phyloP scores from a whole-genome alignment of 1,140 invertebrate genomes.

The Solenopsis fugax region DNA sequence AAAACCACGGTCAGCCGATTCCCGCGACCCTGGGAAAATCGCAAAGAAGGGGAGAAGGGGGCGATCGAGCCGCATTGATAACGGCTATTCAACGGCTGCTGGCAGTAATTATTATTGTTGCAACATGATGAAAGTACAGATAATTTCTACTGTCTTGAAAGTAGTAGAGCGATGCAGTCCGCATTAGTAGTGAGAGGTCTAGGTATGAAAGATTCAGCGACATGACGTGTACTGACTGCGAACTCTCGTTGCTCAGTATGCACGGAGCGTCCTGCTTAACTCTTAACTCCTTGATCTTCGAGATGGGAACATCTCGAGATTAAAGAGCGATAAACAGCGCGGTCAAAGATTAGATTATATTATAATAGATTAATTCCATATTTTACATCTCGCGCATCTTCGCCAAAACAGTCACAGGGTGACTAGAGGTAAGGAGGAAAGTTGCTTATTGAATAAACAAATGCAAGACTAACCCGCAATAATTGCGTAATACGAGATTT shows the following conservation, averaged over 20 bases:
- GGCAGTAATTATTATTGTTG: slow-evolving; percentile 31
- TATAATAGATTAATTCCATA: neutral
- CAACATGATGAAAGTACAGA: slow-evolving; percentile 40
- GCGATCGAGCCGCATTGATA: slow-evolving; percentile 40
- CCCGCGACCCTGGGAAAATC: slow-evolving; percentile 61
- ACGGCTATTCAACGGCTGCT: slow-evolving; percentile 3
- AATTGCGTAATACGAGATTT: neutral
- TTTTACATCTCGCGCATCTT: neutral
- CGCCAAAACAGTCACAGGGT: neutral
- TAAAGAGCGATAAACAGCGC: slow-evolving; percentile 24
- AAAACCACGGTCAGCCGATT: slow-evolving; percentile 61
- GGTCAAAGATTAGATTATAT: slow-evolving; percentile 11
- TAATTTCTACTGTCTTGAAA: slow-evolving; percentile 31
- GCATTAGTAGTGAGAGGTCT: neutral
- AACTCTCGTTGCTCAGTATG: slow-evolving; percentile 37
- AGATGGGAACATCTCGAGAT: slow-evolving; percentile 24
- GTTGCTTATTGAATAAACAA: neutral
- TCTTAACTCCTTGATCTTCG: neutral
- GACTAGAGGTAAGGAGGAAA: neutral
- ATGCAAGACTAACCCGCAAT: neutral
- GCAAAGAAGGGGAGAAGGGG: neutral
- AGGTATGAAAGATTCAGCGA: slow-evolving; percentile 6
- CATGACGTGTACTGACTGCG: neutral
- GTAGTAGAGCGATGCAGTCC: neutral
- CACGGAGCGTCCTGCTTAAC: neutral